Conservation (phyloP, 92 coral and sea anemone genomes). For the Parazoanthus darwini region DNA sequence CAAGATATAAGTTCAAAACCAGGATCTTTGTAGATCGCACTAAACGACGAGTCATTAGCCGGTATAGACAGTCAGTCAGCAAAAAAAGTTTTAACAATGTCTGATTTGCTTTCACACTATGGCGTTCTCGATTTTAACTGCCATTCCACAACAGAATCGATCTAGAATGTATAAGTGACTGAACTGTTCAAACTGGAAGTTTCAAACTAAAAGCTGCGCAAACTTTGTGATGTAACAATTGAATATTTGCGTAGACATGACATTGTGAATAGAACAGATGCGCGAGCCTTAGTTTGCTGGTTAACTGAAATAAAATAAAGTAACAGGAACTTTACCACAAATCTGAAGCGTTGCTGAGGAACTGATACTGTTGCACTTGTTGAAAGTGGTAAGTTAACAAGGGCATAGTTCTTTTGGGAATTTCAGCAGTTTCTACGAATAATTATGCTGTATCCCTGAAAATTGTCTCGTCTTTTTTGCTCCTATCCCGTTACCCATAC, state of each 20-base stretch:
- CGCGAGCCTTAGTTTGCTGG: neutral
- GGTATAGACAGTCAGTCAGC: neutral
- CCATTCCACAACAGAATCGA: neutral
- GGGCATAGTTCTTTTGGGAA: too few species aligned
- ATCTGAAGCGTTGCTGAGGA: neutral
- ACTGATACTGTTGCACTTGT: neutral
- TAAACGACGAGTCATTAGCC: neutral
- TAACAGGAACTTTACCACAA: neutral
- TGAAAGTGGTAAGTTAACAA: too few species aligned
- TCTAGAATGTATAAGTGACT: neutral
- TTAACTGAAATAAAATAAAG: neutral
- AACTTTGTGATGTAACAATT: constrained; percentile 14
- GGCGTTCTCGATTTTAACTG: neutral
- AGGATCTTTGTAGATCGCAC: neutral
- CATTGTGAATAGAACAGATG: neutral
- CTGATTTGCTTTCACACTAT: neutral
- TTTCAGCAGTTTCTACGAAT: too few species aligned
- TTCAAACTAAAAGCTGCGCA: neutral
- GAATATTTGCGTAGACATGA: neutral
- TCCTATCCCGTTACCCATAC: neutral
- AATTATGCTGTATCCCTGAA: too few species aligned
- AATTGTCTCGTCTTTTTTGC: too few species aligned
- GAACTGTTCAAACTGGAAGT: neutral
- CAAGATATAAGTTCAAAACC: neutral
- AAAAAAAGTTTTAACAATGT: neutral